phyloP scores from a whole-genome alignment of 2,797 vertebrate species.

The Acanthurus leucopareius region DNA sequence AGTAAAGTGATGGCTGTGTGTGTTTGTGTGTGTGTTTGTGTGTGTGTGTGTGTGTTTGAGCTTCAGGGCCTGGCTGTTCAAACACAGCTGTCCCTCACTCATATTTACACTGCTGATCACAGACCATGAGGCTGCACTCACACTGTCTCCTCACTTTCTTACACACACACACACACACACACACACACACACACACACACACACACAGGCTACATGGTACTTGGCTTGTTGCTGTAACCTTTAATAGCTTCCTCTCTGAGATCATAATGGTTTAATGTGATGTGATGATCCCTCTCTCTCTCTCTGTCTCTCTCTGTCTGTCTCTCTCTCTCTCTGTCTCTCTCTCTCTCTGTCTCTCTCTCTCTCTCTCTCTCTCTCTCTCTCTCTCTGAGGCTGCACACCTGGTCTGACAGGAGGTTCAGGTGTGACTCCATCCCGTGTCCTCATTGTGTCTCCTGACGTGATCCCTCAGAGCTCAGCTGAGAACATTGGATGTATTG shows the following conservation, averaged over 20 bases:
- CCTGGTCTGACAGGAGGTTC: no score
- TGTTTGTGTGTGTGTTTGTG: constrained; percentile 30
- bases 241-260: constrained; percentile 17
- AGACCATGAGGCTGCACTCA: constrained; percentile 13
- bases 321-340: no score
- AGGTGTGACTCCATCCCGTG: no score
- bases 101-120: constrained; percentile 52
- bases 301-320: no score
- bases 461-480: no score
- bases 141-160: no score
- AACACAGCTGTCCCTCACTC: constrained; percentile 59
- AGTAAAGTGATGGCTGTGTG: constrained; percentile 25
- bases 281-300: not conserved
- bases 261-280: constrained; percentile 1
- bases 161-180: not conserved
- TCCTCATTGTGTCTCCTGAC: no score
- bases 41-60: constrained; percentile 11
- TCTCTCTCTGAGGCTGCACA: no score
- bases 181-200: constrained; percentile 9
- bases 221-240: constrained; percentile 27
- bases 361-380: no score
- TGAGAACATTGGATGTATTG: no score
- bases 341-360: no score
- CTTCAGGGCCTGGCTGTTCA: constrained; percentile 44
- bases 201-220: not conserved